Base-by-base conservation (phyloP, 2,113 vertebrate genomes). In the Phycodurus eques region DNA sequence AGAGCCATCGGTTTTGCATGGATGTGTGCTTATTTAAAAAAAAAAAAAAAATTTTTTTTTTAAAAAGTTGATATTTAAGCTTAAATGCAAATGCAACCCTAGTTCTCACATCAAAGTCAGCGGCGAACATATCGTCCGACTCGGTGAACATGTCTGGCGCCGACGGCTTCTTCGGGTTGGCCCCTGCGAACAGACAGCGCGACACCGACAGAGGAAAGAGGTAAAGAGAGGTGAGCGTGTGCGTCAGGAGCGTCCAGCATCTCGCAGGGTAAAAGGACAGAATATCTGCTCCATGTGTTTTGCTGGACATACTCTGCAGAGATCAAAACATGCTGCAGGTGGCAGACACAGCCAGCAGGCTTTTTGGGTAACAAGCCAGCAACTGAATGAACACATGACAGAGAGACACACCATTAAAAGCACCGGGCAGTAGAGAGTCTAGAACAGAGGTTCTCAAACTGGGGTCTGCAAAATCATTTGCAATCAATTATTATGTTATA, bases 91-190 rank as follows among this genome's bases (percentile, higher is more conserved):
- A 33, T 8, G 9, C 62, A 20, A 17, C 59, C 31, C n/a, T 20
- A 3, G 22, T 5, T 27, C 27, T 17, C 91, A 98, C 97, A 83
- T 99, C 97, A 93, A 99, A 98, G 91, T 91, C 85, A 0, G 96
- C 97, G 82, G 95, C 95, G 71, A 99, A 99, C 97, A 99, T 98
- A 84, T 98, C 97, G 81, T 99, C 98, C 17, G 98, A 99, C 90
- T 99, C 98, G 17, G 94, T 98, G 88, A 99, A 99, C 98, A 99
- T 99, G 82, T 99, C 97, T 0, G 98, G 98, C 76, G 96, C 98
- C 14, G 95, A 93, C 5, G 97, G 91, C 85, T 98, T 98, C 91
- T 98, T 99, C 78, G 95, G 92, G 86, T 95, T 93, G 76, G 94
- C 92, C 89, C 95, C 98, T 99, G 85, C 71, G n/a, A 10, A 56